Percentiles rank a stretch among this genome's conserved stretches.
Evolutionary conservation across 1,140 invertebrate species (phyloP).

Genomic region (Hetaerina americana): DNA sequence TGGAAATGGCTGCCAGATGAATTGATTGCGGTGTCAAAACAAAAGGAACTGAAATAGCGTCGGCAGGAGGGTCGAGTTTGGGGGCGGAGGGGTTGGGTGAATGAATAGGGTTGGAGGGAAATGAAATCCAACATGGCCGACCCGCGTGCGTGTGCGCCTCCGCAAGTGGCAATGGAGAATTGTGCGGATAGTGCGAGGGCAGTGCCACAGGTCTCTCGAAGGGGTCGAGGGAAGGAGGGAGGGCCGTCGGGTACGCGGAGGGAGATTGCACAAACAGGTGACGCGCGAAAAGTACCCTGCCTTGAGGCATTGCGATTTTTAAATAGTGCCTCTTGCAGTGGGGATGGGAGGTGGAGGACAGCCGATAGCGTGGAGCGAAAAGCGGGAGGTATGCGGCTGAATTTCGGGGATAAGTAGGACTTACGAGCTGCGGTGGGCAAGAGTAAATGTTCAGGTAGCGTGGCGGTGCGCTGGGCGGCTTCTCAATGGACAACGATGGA

Average conservation of each 20-base stretch:
- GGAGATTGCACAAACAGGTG: neutral
- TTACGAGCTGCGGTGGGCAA: too few relatives aligned
- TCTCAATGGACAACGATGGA: too few relatives aligned
- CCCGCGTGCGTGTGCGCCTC: neutral
- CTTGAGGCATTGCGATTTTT: neutral
- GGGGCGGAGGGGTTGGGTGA: neutral
- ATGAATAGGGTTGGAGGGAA: too few relatives aligned
- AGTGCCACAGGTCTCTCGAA: too few relatives aligned
- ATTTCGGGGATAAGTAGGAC: too few relatives aligned
- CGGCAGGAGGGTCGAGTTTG: neutral
- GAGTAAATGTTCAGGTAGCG: too few relatives aligned
- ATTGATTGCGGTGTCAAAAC: neutral
- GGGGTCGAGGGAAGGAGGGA: too few relatives aligned
- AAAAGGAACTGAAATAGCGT: too few relatives aligned
- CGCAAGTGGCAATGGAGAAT: neutral
- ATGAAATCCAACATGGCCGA: neutral
- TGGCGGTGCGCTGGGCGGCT: too few relatives aligned
- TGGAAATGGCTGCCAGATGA: neutral
- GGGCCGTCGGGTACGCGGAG: too few relatives aligned
- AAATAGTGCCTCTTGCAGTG: neutral
- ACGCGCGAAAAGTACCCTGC: neutral
- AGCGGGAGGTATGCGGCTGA: too few relatives aligned
- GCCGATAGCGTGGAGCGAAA: too few relatives aligned
- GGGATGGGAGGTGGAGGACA: neutral
- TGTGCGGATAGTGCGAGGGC: neutral